phyloP scores from a whole-genome alignment of 2,797 vertebrate species.

The Sebastes oblongus region DNA sequence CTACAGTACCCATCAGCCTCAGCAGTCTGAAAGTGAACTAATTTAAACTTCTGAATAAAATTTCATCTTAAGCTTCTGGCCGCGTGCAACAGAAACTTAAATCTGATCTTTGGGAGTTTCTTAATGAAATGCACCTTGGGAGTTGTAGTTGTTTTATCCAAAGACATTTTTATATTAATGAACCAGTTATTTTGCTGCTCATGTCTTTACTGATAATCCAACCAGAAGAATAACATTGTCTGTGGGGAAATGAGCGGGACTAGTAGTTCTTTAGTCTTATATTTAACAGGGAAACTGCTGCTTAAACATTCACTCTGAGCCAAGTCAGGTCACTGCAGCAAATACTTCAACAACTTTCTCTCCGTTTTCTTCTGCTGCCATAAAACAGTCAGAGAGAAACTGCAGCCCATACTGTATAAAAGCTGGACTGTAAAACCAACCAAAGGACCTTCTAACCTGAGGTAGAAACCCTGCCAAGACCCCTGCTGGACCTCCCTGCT shows the following conservation, averaged over 20 bases:
- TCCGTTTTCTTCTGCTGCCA: neutral
- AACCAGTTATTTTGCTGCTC: neutral
- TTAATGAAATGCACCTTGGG: neutral
- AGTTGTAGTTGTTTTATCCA: neutral
- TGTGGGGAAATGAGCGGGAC: no score
- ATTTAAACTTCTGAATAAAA: neutral
- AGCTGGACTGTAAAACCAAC: neutral
- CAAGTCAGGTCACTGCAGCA: neutral
- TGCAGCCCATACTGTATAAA: neutral
- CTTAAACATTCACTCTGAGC: neutral
- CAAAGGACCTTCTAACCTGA: neutral
- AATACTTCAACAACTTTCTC: neutral
- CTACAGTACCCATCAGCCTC: no score
- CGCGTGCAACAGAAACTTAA: neutral
- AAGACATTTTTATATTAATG: neutral
- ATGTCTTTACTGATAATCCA: neutral
- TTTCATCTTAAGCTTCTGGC: no score
- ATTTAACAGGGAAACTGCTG: neutral
- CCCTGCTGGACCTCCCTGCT: neutral
- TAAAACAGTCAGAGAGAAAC: neutral
- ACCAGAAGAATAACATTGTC: neutral
- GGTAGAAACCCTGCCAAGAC: neutral
- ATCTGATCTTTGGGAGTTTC: neutral
- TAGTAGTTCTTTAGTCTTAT: neutral
- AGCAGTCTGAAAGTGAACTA: neutral